Percentiles rank a stretch among this genome's conserved stretches.
Conservation (phyloP, 1,140 invertebrate species). For the Plutomurus gul region DNA sequence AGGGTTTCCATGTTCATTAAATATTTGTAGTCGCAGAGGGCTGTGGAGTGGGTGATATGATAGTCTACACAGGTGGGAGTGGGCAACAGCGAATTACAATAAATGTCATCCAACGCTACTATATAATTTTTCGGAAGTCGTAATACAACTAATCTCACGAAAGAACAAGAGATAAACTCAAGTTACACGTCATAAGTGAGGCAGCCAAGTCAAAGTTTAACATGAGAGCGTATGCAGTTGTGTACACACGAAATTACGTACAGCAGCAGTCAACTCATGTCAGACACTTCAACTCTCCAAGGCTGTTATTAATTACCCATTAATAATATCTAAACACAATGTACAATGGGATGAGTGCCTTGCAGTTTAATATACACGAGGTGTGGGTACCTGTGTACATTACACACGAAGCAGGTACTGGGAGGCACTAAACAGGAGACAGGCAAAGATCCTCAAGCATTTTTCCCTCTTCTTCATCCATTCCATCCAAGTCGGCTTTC, state of each 20-base stretch:
- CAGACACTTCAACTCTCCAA: constrained; percentile 26
- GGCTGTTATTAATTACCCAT: constrained; percentile 29
- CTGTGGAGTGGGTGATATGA: too few relatives aligned
- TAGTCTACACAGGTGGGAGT: constrained; percentile 23
- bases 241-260: not conserved
- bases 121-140: constrained; percentile 29
- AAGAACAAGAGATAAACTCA: constrained; percentile 25
- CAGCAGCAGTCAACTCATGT: constrained; percentile 28
- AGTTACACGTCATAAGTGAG: constrained; percentile 23
- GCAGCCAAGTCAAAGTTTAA: constrained; percentile 28
- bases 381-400: not conserved
- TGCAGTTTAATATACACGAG: too few relatives aligned
- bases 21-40: too few relatives aligned
- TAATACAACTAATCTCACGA: constrained; percentile 15
- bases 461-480: too few relatives aligned
- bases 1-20: too few relatives aligned
- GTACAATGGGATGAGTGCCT: constrained; percentile 12
- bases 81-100: constrained; percentile 7
- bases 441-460: too few relatives aligned
- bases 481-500: too few relatives aligned
- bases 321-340: constrained; percentile 25
- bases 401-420: too few relatives aligned
- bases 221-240: constrained; percentile 1
- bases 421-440: too few relatives aligned
- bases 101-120: constrained; percentile 17